phyloP scores from a whole-genome alignment of 2,113 vertebrate genomes.

The Erythrocercus mccallii region DNA sequence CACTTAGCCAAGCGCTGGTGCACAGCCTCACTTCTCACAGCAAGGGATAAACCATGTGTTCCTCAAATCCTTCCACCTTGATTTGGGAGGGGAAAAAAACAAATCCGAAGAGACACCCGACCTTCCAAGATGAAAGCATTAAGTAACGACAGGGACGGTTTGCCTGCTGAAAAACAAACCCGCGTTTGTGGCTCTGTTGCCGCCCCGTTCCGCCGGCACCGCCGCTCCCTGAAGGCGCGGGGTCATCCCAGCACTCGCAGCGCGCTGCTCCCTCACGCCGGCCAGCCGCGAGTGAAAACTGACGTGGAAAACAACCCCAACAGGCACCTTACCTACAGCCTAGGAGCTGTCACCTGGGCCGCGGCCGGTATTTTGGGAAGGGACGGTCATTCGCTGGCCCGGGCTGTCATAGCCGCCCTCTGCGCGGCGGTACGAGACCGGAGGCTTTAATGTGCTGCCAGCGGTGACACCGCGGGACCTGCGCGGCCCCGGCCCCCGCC shows the following conservation, averaged over 20 bases:
- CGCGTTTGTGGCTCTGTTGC: rapidly evolving
- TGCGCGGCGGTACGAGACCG: conserved; percentile 36
- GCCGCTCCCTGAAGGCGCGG: rapidly evolving
- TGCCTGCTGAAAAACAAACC: not conserved
- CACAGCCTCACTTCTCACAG: not conserved
- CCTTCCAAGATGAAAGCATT: not conserved
- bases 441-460: conserved; percentile 72
- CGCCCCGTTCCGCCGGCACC: not conserved
- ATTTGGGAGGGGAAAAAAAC: not conserved
- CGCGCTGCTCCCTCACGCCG: rapidly evolving
- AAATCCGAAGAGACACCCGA: not conserved
- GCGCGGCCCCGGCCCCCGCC: conserved; percentile 52
- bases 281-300: not conserved
- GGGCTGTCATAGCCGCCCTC: conserved; percentile 45
- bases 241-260: rapidly evolving
- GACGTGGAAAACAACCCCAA: not conserved
- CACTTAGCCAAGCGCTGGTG: rapidly evolving
- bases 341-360: conserved; percentile 39
- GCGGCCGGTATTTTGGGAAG: conserved; percentile 26
- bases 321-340: conserved; percentile 61
- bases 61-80: not conserved
- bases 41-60: rapidly evolving
- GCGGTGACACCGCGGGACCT: conserved; percentile 58
- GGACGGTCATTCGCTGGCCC: conserved; percentile 21
- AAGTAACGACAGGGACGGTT: not conserved